Evolutionary conservation across 2,113 vertebrate species (phyloP).

Genomic region (Malurus elegans): DNA sequence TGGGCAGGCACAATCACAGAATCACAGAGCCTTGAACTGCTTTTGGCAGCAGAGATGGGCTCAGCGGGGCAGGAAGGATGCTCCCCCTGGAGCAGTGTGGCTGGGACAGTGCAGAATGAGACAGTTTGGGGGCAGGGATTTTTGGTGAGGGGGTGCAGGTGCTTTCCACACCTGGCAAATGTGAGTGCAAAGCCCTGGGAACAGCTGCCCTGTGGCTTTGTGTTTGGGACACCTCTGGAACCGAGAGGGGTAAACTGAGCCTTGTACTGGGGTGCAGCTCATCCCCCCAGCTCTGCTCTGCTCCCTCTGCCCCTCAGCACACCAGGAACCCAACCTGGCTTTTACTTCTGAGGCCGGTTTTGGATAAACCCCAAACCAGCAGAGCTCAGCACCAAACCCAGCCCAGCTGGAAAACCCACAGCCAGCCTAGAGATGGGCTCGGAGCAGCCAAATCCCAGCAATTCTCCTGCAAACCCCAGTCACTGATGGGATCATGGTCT

Average conservation of each 20-base stretch:
- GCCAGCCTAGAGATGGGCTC: neutral
- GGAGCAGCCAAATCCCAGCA: neutral
- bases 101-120: neutral
- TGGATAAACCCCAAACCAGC: neutral
- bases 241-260: accelerated
- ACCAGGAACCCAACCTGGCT: accelerated
- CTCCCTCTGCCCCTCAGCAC: neutral
- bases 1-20: neutral
- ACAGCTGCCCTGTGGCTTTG: neutral
- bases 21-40: accelerated
- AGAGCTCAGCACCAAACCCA: neutral
- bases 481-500: accelerated
- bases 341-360: neutral
- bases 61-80: neutral
- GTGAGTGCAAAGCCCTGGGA: neutral
- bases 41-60: accelerated
- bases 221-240: neutral
- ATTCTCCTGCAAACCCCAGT: neutral
- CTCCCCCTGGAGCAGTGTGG: accelerated
- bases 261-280: neutral
- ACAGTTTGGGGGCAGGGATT: neutral
- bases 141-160: neutral
- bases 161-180: neutral
- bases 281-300: neutral
- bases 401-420: neutral